phyloP scores from a whole-genome alignment of 2,113 vertebrate genomes.

The Sceloporus undulatus region DNA sequence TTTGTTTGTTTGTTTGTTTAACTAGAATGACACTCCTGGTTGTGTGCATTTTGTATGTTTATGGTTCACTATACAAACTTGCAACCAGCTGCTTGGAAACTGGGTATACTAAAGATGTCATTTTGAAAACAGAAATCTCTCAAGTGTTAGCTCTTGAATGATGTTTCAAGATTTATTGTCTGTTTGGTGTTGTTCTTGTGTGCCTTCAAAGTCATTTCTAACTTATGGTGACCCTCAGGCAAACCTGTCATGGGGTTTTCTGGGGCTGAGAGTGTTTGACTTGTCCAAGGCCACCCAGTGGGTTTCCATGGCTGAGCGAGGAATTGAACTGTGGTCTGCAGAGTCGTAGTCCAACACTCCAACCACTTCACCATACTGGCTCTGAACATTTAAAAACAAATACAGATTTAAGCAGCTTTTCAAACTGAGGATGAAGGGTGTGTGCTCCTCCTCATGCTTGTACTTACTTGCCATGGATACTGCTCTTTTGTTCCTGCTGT shows the following conservation, averaged over 20 bases:
- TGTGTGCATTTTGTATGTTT: neutral
- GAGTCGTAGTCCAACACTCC: no score
- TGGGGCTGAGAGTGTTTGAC: no score
- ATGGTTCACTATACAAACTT: neutral
- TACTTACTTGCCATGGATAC: no score
- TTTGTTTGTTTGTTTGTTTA: no score
- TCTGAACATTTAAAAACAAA: neutral
- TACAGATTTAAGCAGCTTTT: neutral
- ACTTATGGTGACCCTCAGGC: no score
- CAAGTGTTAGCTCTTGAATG: neutral
- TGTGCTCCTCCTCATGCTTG: neutral
- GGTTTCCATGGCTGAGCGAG: no score
- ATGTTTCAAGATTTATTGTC: neutral
- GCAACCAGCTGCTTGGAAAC: neutral
- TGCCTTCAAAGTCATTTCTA: no score
- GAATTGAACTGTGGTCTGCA: no score
- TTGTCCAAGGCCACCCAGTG: no score
- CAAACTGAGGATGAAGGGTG: neutral
- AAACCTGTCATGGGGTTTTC: no score
- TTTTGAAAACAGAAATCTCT: neutral
- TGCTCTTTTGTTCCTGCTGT: neutral
- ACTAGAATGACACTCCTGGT: neutral
- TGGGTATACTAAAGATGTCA: neutral
- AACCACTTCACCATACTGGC: no score
- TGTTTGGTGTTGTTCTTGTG: neutral